Base-by-base conservation (phyloP, 2,113 vertebrate genomes). In the Corvus cornix region DNA sequence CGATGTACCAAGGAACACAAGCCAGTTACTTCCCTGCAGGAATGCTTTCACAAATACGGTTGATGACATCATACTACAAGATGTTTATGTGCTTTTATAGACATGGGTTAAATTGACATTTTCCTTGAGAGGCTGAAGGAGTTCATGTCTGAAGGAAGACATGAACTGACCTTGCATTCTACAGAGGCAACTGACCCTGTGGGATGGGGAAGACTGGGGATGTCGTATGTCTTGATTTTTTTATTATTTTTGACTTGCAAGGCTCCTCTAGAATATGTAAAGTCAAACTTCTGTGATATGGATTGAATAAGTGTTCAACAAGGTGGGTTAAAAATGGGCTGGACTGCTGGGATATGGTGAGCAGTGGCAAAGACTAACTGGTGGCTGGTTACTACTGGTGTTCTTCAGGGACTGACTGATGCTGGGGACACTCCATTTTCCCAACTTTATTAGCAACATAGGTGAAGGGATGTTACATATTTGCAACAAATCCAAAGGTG, bases 1-100 rank as follows among this genome's bases (percentile, higher is more conserved):
- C 2, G 0, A 12, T 0, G 3, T 3, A n/a, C 19, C 44, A 64
- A 58, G 8, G 26, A 83, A 69, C 7, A 35, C 41, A 51, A 59
- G 37, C 17, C 66, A 51, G 26, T 27, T 20, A 24, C 31, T 30
- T 39, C 39, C 18, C 58, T 33, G 14, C 39, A 82, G 33, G 39
- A 80, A 46, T 0, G 5, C 63, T n/a, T 81, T 28, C 51, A 49
- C 68, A 55, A 56, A 46, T 49, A 35, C 17, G 31, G 43, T 10
- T 37, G 49, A 66, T 69, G 46, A 84, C 35, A 49, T 31, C 33
- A 22, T 7, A 55, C 13, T 21, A 7, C 6, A 77, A 73, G 53
- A 59, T 41, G n/a, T 10, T 77, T 77, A 39, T 23, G 46, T 74
- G 51, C 22, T 79, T 83, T 72, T 52, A 68, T 7, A 49, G 74